Evolutionary conservation across 2,113 vertebrate genomes (phyloP).

Genomic region (Elachura formosa): DNA sequence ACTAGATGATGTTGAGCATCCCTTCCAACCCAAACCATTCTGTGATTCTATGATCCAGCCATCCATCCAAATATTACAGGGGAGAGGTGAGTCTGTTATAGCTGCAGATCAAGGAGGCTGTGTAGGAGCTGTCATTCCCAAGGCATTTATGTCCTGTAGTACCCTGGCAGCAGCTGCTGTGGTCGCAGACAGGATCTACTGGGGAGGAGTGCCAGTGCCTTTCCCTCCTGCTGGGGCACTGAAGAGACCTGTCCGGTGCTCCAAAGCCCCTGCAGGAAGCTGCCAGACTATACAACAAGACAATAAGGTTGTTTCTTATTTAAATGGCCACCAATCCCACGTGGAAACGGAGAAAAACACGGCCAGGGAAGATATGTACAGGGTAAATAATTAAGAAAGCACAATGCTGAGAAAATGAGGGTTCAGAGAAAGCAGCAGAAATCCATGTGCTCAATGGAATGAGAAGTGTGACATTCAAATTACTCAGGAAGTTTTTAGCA

Average conservation of each 20-base stretch:
- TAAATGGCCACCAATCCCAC: background rate
- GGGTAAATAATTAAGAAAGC: constrained; percentile 18
- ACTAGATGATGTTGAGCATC: background rate
- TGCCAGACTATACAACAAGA: too few species aligned
- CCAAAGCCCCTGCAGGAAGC: constrained; percentile 13
- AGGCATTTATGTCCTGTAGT: background rate
- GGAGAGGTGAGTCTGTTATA: background rate
- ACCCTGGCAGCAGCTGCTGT: background rate
- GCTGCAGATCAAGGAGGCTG: background rate
- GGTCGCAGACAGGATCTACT: background rate
- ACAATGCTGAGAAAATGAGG: background rate
- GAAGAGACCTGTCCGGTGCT: background rate
- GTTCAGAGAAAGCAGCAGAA: background rate
- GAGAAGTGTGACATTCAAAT: background rate
- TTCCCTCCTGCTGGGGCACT: background rate
- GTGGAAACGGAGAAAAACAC: background rate
- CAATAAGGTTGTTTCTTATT: background rate
- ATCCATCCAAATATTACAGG: background rate
- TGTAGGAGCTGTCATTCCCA: background rate
- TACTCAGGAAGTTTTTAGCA: background rate
- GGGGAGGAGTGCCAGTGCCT: background rate
- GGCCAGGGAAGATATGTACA: background rate
- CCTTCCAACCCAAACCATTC: background rate
- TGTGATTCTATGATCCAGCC: background rate
- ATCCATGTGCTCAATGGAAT: background rate